These are phyloP conservation scores for Engystomops pustulosus DNA, from an alignment of 2,113 vertebrate genomes.

Conservation along the genomic window DNA sequence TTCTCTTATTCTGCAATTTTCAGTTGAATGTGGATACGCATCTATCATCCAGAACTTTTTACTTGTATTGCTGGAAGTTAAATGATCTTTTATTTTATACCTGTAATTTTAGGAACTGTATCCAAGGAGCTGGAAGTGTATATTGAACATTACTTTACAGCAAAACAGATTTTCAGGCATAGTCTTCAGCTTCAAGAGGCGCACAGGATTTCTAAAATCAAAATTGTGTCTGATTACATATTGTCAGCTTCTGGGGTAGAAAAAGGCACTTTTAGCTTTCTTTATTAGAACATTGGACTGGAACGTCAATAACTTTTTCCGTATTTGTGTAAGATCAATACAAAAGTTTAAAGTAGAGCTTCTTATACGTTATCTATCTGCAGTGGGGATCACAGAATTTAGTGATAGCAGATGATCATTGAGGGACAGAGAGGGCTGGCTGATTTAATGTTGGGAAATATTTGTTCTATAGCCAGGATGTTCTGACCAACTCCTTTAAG, in stretches of 20 bases:
- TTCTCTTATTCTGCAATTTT: not conserved
- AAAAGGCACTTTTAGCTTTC: not conserved
- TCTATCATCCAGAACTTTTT: conserved; percentile 30
- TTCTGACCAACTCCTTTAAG: too few species aligned
- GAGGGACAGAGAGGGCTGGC: too few species aligned
- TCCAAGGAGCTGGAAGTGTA: conserved; percentile 34
- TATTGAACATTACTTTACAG: conserved; percentile 38
- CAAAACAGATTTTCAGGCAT: conserved; percentile 35
- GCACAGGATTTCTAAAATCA: conserved; percentile 17
- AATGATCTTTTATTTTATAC: conserved; percentile 20
- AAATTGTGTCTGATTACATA: conserved; percentile 31
- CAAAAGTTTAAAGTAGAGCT: not conserved
- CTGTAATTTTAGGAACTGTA: conserved; percentile 30
- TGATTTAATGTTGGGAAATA: too few species aligned
- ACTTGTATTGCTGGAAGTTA: conserved; percentile 30
- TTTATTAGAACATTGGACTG: not conserved
- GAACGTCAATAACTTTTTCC: not conserved
- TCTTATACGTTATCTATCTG: too few species aligned
- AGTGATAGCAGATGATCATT: too few species aligned
- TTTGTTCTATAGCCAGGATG: too few species aligned
- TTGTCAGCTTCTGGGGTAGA: not conserved
- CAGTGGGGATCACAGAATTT: too few species aligned
- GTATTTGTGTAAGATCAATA: not conserved
- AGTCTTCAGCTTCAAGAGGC: conserved; percentile 14
- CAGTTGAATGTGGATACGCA: not conserved